Conservation (phyloP, 1,140 invertebrate genomes). For the Drosophila jambulina region DNA sequence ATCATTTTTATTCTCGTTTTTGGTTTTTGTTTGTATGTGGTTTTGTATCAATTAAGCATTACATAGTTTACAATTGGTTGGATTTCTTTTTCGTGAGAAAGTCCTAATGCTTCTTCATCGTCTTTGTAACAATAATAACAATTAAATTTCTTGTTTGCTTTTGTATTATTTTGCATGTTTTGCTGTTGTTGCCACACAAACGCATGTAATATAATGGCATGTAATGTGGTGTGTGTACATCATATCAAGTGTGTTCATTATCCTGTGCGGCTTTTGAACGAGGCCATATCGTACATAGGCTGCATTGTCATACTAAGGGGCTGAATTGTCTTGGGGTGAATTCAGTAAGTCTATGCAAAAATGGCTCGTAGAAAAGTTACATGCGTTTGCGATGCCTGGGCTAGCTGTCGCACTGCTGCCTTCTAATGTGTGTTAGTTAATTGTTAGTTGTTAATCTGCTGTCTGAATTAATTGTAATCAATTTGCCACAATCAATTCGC, state of each 20-base stretch:
- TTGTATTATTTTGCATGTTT: conserved; percentile 22
- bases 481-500: conserved; percentile 36
- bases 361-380: conserved; percentile 78
- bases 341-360: conserved; percentile 56
- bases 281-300: conserved; percentile 58
- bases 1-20: conserved; percentile 49
- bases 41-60: conserved; percentile 62
- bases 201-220: conserved; percentile 64
- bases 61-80: conserved; percentile 59
- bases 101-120: conserved; percentile 30
- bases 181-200: conserved; percentile 49
- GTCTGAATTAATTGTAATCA: conserved; percentile 13
- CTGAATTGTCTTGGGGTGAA: conserved; percentile 33
- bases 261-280: conserved; percentile 64
- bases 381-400: conserved; percentile 67
- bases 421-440: background rate
- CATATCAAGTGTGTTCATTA: conserved; percentile 19
- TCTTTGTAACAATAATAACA: conserved; percentile 58
- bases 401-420: conserved; percentile 1
- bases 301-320: conserved; percentile 17
- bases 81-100: conserved; percentile 42
- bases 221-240: conserved; percentile 13
- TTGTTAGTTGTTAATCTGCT: background rate
- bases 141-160: conserved; percentile 33
- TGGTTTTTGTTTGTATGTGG: conserved; percentile 41